Evolutionary conservation across 1,140 invertebrate genomes (phyloP).

Genomic region (Tetramorium parvispinum): DNA sequence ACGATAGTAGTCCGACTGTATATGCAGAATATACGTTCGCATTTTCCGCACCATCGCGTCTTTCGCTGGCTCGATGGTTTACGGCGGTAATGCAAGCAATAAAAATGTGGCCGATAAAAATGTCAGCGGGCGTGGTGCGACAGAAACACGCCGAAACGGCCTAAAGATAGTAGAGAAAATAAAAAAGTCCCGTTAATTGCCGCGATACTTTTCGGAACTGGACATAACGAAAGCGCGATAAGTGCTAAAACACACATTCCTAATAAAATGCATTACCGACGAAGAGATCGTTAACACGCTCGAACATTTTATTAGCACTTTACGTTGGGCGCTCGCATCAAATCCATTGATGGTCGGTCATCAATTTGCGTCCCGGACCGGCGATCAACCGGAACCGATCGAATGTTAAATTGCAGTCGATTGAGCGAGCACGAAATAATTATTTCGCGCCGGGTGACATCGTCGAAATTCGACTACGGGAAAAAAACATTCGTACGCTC

Average conservation of each 20-base stretch:
- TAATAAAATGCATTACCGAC: constrained; percentile 62
- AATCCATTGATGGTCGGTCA: constrained; percentile 65
- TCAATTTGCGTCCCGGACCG: constrained; percentile 61
- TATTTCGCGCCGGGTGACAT: constrained; percentile 45
- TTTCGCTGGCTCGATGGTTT: constrained; percentile 53
- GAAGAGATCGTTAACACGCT: constrained; percentile 73
- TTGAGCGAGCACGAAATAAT: constrained; percentile 49
- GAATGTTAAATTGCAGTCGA: constrained; percentile 55
- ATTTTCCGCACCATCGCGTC: constrained; percentile 53
- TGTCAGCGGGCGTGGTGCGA: constrained; percentile 30
- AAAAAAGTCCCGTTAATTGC: constrained; percentile 37
- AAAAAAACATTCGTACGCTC: background rate
- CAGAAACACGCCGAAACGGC: constrained; percentile 19
- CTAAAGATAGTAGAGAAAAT: constrained; percentile 30
- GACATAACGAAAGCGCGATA: constrained; percentile 5
- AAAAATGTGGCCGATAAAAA: constrained; percentile 62
- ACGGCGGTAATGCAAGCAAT: constrained; percentile 39
- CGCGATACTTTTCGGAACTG: constrained; percentile 12
- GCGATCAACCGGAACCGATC: constrained; percentile 56
- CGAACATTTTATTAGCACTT: constrained; percentile 77
- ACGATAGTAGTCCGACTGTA: background rate
- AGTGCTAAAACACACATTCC: constrained; percentile 16
- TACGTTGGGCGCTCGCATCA: constrained; percentile 50
- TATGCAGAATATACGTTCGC: constrained; percentile 20
- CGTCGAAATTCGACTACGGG: background rate